Base-by-base conservation (phyloP, 2,888 invertebrate genomes). In the Campoplex capitator region DNA sequence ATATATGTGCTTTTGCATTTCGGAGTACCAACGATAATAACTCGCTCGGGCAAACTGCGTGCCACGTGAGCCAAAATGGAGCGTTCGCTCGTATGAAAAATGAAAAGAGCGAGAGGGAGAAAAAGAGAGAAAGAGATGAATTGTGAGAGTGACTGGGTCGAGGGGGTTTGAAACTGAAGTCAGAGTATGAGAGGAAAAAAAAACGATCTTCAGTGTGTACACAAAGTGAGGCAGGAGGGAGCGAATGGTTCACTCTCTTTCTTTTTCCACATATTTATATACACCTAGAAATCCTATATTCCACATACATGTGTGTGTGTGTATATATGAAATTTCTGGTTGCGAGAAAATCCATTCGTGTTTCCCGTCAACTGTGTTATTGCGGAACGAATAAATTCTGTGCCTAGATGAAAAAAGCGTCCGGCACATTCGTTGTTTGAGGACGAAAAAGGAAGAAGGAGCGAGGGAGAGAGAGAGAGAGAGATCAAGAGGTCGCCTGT, bases 291-390 rank as follows among this genome's bases (percentile, higher is more conserved):
- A 62, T 32, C 32, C 16, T 56, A 56, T 71, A 42, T 48, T 68
- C 38, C 23, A 68, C 16, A 79, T 70, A 28, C 16, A 56, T 9
- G 42, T 42, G 42, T 9, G 42, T 42, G 42, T 70, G 16, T 11
- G 32, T 54, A 45, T 79, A n/a, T 68, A 42, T 18, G n/a, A 68
- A 13, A 28, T 18, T 75, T 65, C 28, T 70, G 45, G 71, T 73
- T 73, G 54, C 74, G 65, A 81, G 84, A 85, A 86, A 85, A 77
- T 56, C 75, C 86, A 86, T 83, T 75, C 85, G 65, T 28, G 81
- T 87, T 87, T 83, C 80, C 67, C 71, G 80, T 74, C 88, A 88
- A 91, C 88, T 76, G 74, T 76, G 76, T 87, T 85, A 87, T 85
- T 87, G 85, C 85, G 58, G 68, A 68, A 79, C 75, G 76, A 87